Base-by-base conservation (phyloP, 2,113 vertebrate genomes). In the Ploceus nigricollis region DNA sequence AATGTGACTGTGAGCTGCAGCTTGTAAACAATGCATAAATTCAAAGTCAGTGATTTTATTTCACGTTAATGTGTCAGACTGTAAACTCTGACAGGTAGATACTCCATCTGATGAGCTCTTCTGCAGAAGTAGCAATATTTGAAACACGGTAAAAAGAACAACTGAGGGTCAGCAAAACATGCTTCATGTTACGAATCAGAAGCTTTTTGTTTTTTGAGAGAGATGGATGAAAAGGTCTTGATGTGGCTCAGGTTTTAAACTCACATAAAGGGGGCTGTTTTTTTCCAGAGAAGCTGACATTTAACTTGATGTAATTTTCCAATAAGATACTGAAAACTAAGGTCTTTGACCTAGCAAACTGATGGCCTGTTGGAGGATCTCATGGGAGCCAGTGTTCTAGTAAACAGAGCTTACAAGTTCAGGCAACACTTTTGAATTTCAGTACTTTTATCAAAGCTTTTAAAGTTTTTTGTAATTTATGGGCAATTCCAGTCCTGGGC, bases 251-350 rank as follows among this genome's bases (percentile, higher is more conserved):
- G 13, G 15, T 85, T 91, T 87, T 79, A 78, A 96, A 47, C 16
- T 89, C 4, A 1, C 13, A 7, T 40, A 69, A 79, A 12, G 5
- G 16, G 23, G 3, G 3, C 47, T 2, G 0, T 72, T 8, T 82
- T 85, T 85, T 85, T 66, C 50, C 22, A 65, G 71, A 65, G 9
- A 65, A 61, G 30, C 13, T 88, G 37, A 48, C 22, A 7, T 48
- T 88, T 66, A 73, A 51, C 33, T 85, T 82, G 15, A 21, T 58
- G 35, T n/a, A 54, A 45, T 65, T 69, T 64, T 77, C 50, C 58
- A 71, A n/a, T 58, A 73, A 80, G 89, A 80, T 50, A 19, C 13
- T 40, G 24, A 65, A 91, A 93, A 37, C 15, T 13, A 14, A 33
- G 24, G 35, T 39, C 75, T 86, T 78, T 89, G 51, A 75, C 64